Conservation (phyloP, 2,797 vertebrate species). For the Enteromius unitaeniatus region DNA sequence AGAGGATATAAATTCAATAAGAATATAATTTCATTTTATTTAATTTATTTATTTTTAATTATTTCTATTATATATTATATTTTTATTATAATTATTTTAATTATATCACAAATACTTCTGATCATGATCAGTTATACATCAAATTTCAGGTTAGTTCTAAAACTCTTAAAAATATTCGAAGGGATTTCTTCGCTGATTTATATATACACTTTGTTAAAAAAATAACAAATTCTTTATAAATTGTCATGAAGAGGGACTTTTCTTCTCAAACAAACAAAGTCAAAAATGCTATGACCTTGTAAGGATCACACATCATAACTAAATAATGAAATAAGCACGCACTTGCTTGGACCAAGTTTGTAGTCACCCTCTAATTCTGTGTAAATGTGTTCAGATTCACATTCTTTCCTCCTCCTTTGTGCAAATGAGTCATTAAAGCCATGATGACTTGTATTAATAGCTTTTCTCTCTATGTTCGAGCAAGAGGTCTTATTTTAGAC, state of each 20-base stretch:
- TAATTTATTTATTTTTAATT: constrained; percentile 18
- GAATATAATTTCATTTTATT: constrained; percentile 57
- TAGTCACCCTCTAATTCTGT: neutral
- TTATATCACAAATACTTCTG: too few relatives aligned
- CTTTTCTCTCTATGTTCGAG: constrained; percentile 31
- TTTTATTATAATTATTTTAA: too few relatives aligned
- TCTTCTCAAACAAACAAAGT: neutral
- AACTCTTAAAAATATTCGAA: too few relatives aligned
- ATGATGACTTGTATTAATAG: constrained; percentile 47
- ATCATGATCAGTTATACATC: too few relatives aligned
- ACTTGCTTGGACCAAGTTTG: neutral
- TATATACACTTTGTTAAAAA: too few relatives aligned
- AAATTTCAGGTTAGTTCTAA: too few relatives aligned
- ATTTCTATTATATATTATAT: too few relatives aligned
- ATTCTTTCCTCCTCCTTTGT: constrained; percentile 2
- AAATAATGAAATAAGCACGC: neutral
- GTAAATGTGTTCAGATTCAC: constrained; percentile 19
- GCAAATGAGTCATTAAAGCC: constrained; percentile 45
- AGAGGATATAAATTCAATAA: constrained; percentile 50
- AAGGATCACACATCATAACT: neutral
- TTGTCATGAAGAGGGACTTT: constrained; percentile 1
- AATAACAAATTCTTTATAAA: neutral
- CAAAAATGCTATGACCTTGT: neutral
- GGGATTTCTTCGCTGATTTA: too few relatives aligned
- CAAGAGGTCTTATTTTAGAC: constrained; percentile 52